A percentile compares a stretch with the other conserved stretches of the same genome.
Evolutionary conservation across 2,797 vertebrate genomes (phyloP).

Genomic region (Anabas testudineus): DNA sequence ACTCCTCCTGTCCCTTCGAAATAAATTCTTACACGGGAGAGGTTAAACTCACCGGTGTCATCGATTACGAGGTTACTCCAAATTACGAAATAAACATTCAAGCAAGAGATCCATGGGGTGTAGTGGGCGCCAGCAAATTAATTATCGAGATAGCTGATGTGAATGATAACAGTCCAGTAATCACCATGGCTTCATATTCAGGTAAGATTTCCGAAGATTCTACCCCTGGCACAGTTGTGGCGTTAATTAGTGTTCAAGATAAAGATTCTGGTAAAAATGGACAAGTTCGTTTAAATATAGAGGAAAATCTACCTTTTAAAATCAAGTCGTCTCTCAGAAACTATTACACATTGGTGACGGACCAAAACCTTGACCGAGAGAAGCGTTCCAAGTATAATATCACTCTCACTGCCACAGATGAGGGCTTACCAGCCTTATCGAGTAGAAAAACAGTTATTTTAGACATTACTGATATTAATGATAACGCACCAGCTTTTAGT

Average conservation of each 20-base stretch:
- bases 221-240: conserved; percentile 75
- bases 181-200: conserved; percentile 76
- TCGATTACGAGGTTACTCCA: conserved; percentile 70
- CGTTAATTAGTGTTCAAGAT: conserved; percentile 85
- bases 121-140: conserved; percentile 72
- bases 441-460: conserved; percentile 51
- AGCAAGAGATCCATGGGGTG: conserved; percentile 82
- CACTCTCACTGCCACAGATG: conserved; percentile 77
- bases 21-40: conserved; percentile 57
- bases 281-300: conserved; percentile 77
- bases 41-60: conserved; percentile 47
- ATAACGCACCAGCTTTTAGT: conserved; percentile 72
- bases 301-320: conserved; percentile 79
- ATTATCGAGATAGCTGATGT: conserved; percentile 81
- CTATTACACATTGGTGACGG: conserved; percentile 84
- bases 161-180: conserved; percentile 84
- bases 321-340: conserved; percentile 81
- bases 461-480: conserved; percentile 75
- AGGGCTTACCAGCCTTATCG: conserved; percentile 65
- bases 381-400: conserved; percentile 76
- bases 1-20: conserved; percentile 47
- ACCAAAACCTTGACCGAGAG: conserved; percentile 80
- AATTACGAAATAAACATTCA: conserved; percentile 82
- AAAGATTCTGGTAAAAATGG: conserved; percentile 84
- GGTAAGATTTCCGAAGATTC: conserved; percentile 74